These are phyloP conservation scores for Pissodes strobi DNA, from an alignment of 1,140 invertebrate genomes.

Conservation along the genomic window DNA sequence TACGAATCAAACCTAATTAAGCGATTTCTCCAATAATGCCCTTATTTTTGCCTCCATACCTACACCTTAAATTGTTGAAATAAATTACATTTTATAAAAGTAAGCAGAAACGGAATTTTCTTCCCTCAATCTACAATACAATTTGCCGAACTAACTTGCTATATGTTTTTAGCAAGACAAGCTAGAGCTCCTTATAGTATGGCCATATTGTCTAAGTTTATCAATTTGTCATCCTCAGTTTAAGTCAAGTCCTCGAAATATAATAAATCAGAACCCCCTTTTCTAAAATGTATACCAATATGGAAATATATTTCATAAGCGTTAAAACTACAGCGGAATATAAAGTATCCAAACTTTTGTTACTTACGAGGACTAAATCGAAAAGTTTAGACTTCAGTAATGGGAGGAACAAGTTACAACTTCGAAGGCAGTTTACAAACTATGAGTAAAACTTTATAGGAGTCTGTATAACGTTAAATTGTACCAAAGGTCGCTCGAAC, in stretches of 20 bases:
- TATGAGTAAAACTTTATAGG: constrained; percentile 4
- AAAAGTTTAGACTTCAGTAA: constrained; percentile 26
- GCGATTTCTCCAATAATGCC: too few relatives aligned
- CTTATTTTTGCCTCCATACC: too few relatives aligned
- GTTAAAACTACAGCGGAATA: constrained; percentile 35
- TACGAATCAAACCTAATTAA: too few relatives aligned
- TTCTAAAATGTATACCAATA: constrained; percentile 11
- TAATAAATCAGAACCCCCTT: constrained; percentile 24
- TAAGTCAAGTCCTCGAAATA: constrained; percentile 14
- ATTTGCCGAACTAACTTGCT: too few relatives aligned
- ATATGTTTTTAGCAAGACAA: too few relatives aligned
- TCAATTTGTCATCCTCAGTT: constrained; percentile 26
- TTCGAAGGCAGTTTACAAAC: constrained; percentile 27
- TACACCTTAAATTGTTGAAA: too few relatives aligned
- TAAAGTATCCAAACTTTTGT: constrained; percentile 30
- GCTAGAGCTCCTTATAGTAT: too few relatives aligned
- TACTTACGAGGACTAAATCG: constrained; percentile 25
- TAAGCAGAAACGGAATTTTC: too few relatives aligned
- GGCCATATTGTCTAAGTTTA: constrained; percentile 8
- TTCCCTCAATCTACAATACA: too few relatives aligned
- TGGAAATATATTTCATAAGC: constrained; percentile 36
- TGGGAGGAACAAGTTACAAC: constrained; percentile 22
- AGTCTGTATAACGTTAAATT: constrained; percentile 1
- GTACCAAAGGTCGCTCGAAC: too few relatives aligned
- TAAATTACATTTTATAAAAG: too few relatives aligned